Evolutionary conservation across 2,113 vertebrate species (phyloP).

Genomic region (Pseudopodoces humilis): DNA sequence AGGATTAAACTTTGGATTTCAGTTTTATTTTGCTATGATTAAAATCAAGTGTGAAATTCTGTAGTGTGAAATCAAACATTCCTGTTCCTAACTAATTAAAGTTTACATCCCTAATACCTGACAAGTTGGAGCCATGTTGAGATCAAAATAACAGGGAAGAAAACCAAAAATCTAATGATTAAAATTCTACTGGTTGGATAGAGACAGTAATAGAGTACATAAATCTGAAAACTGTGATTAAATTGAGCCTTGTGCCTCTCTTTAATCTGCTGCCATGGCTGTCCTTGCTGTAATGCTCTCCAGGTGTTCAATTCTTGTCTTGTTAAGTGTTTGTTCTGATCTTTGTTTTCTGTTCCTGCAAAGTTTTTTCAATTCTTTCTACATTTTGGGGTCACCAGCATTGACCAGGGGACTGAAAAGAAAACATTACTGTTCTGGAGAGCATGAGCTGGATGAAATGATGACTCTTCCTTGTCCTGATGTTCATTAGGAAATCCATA

Average conservation of each 20-base stretch:
- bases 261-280: background rate
- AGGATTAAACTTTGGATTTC: background rate
- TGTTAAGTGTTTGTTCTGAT: background rate
- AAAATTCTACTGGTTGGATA: background rate
- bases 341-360: background rate
- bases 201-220: background rate
- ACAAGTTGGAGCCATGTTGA: background rate
- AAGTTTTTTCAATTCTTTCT: background rate
- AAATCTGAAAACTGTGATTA: background rate
- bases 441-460: background rate
- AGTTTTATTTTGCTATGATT: background rate
- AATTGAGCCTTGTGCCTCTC: background rate
- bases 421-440: background rate
- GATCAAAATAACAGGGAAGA: background rate
- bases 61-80: background rate
- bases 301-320: background rate
- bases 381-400: background rate
- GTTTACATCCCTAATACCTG: background rate
- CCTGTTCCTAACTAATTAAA: background rate
- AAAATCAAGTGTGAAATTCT: background rate
- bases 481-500: background rate
- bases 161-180: background rate
- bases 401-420: background rate
- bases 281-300: background rate
- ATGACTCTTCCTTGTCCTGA: background rate